Percentiles rank a stretch among this genome's conserved stretches.
These are phyloP conservation scores for Procavia capensis DNA, from an alignment of 2,113 vertebrate genomes.

Conservation along the genomic window DNA sequence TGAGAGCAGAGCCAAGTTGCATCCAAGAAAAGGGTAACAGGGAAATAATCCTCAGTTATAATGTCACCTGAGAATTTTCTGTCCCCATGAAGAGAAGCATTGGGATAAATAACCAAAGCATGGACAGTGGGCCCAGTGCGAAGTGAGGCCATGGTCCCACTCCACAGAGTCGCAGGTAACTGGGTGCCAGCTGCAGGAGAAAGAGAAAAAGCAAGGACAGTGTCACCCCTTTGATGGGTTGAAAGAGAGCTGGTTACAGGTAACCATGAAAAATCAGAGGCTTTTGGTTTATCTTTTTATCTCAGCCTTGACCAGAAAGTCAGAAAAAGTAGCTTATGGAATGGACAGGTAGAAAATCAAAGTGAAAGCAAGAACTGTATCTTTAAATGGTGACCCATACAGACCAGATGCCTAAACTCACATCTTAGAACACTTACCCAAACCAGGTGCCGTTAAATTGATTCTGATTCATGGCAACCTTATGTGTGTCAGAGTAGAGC, in stretches of 20 bases:
- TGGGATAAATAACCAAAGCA: not conserved
- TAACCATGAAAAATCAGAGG: constrained; percentile 25
- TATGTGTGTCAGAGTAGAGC: not conserved
- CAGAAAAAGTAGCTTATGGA: not conserved
- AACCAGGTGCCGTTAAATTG: not conserved
- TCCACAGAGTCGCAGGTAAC: not conserved
- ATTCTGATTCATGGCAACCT: not conserved
- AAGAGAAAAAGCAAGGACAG: not conserved
- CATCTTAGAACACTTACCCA: not conserved
- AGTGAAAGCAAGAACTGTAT: not conserved
- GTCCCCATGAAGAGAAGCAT: constrained; percentile 20
- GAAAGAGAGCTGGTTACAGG: not conserved
- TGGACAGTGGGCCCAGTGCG: fast-evolving
- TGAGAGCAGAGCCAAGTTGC: not conserved
- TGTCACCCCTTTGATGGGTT: not conserved
- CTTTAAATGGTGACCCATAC: not conserved
- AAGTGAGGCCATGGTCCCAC: not conserved
- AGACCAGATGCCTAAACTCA: not conserved
- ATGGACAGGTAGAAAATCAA: not conserved
- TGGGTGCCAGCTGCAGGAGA: not conserved
- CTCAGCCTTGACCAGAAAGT: constrained; percentile 1
- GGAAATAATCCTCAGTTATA: not conserved
- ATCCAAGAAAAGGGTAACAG: not conserved
- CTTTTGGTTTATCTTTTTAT: not conserved
- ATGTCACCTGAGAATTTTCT: not conserved